Conservation (phyloP, 2,888 invertebrate species). For the Plebejus argus region DNA sequence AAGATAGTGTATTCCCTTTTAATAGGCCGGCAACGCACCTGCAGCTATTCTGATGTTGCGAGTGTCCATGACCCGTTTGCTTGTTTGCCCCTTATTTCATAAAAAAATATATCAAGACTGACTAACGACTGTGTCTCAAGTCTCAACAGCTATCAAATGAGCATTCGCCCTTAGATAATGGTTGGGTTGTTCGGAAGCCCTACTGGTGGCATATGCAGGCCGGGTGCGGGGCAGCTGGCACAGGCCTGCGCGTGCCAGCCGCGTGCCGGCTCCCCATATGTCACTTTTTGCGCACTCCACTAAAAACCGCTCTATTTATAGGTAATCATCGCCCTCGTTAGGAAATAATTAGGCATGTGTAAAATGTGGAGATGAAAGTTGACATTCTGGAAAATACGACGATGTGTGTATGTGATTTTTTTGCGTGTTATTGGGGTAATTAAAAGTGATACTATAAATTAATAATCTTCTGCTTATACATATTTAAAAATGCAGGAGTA, state of each 20-base stretch:
- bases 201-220: conserved; percentile 48
- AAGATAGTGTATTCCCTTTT: too few species aligned
- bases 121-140: background rate
- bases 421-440: too few species aligned
- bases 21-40: too few species aligned
- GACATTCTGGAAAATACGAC: background rate
- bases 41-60: too few species aligned
- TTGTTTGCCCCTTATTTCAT: too few species aligned
- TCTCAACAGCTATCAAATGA: background rate
- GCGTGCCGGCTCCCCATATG: conserved; percentile 55
- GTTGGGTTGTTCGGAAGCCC: conserved; percentile 1
- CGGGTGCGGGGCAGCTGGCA: conserved; percentile 51
- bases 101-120: too few species aligned
- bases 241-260: conserved; percentile 58
- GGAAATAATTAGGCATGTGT: conserved; percentile 1
- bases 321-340: background rate
- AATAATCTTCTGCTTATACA: too few species aligned
- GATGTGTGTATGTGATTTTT: background rate
- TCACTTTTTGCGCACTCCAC: conserved; percentile 36
- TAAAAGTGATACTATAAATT: too few species aligned
- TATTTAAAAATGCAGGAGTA: too few species aligned
- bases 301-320: conserved; percentile 24
- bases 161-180: background rate
- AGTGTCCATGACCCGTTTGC: too few species aligned
- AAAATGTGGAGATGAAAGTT: background rate